Evolutionary conservation across 2,797 vertebrate genomes (phyloP).

Genomic region (Spinus pinus): DNA sequence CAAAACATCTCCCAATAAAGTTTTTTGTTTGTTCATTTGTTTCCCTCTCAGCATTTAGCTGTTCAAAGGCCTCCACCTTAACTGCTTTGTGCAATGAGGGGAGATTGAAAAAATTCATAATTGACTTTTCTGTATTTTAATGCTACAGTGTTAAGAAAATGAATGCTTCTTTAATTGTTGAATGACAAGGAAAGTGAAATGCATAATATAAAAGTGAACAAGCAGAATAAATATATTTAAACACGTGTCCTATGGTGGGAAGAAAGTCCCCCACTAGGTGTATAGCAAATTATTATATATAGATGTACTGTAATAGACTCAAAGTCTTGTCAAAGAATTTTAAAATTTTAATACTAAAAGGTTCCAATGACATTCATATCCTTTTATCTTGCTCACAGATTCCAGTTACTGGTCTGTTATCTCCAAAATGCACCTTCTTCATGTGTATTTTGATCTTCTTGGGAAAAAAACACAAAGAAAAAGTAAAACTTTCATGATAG

Average conservation of each 20-base stretch:
- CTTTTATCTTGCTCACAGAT: neutral
- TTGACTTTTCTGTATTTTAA: neutral
- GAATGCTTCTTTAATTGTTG: neutral
- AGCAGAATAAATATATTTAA: neutral
- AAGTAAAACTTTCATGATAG: neutral
- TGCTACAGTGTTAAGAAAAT: neutral
- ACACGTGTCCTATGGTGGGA: neutral
- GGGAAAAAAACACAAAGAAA: neutral
- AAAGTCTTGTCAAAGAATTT: neutral
- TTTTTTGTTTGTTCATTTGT: neutral
- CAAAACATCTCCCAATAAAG: neutral
- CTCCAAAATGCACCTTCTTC: neutral
- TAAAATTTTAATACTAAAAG: neutral
- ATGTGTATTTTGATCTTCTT: neutral
- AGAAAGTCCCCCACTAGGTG: neutral
- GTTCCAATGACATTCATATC: neutral
- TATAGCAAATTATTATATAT: neutral
- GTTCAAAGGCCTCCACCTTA: neutral
- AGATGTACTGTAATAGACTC: neutral
- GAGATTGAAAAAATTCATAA: neutral
- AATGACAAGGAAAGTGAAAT: neutral
- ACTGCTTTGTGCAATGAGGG: neutral
- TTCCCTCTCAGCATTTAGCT: neutral
- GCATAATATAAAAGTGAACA: constrained; percentile 1
- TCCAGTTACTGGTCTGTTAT: neutral